Evolutionary conservation across 2,113 vertebrate genomes (phyloP).

Genomic region (Orthonyx spaldingii): DNA sequence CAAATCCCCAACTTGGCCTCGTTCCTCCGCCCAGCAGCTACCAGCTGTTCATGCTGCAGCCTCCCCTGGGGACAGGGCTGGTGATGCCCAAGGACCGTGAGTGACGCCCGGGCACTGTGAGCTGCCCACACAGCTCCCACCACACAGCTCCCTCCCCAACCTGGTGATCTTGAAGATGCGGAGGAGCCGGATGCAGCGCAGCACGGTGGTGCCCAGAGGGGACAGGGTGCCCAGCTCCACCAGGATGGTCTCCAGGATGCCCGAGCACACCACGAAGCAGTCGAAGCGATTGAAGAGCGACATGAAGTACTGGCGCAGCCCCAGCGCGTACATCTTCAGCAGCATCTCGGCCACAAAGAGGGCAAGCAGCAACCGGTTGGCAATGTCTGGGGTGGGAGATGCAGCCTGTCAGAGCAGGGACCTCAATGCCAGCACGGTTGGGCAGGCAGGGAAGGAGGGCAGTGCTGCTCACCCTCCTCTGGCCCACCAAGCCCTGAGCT

Average conservation of each 20-base stretch:
- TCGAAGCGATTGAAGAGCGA: conserved; percentile 97
- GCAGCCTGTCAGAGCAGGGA: not conserved
- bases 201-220: conserved; percentile 91
- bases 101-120: fast-evolving
- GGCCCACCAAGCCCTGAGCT: not conserved
- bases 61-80: not conserved
- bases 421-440: not conserved
- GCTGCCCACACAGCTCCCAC: not conserved
- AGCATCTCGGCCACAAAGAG: conserved; percentile 93
- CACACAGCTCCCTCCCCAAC: conserved; percentile 56
- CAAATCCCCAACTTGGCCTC: not conserved
- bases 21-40: not conserved
- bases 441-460: not conserved
- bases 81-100: fast-evolving
- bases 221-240: conserved; percentile 79
- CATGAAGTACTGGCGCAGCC: conserved; percentile 90
- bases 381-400: conserved; percentile 73
- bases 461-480: not conserved
- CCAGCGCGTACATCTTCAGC: conserved; percentile 93
- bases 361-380: conserved; percentile 83
- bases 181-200: conserved; percentile 92
- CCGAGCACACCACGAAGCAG: conserved; percentile 91
- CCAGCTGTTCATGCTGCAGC: not conserved
- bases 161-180: conserved; percentile 95
- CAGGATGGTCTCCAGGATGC: conserved; percentile 87